Evolutionary conservation across 2,797 vertebrate species (phyloP), one percentile per base, ranked within the genome.

Genomic region (Tadarida brasiliensis): DNA sequence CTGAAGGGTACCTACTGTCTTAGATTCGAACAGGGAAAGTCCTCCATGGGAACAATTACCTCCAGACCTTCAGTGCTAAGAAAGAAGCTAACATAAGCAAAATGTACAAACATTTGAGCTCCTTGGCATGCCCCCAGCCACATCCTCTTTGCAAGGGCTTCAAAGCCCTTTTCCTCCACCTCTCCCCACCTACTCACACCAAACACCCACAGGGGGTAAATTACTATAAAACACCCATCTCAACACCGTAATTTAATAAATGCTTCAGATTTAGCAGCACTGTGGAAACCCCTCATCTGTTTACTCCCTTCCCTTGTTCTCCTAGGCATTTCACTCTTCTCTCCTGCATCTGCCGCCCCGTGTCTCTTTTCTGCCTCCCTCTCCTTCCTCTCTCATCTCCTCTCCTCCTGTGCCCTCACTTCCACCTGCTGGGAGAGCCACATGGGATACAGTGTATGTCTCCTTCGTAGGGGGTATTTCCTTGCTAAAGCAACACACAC

Each of bases 61-160:
- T 83, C 63, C 30, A 68, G 68, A 33, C 59, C 90, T 56, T 39
- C 30, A 17, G 33, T 11, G 2, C 16, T 30, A 63, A 73, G 85
- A 33, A 82, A 95, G 51, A 56, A 2, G 83, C 20, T 70, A 81
- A 39, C 70, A 70, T 30, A 51, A 89, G 89, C 61, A 14, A 61
- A 82, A 44, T 24, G 65, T 86, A 54, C 35, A 14, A 7, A 5
- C 15, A 2, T 11, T 8, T 1, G 19, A 87, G 61, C n/a, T 39
- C 26, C 59, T 19, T 24, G 87, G 71, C 87, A 63, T 2, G 0
- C 61, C 94, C 77, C 39, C 67, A 82, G 94, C 95, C 94, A 94
- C 93, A 90, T 95, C 95, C 97, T 96, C 86, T 33, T 19, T 20
- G 30, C 84, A n/a, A 35, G 26, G 84, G 39, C 87, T 96, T 96